Base-by-base conservation (phyloP, 2,113 vertebrate genomes). In the Oncorhynchus clarkii region DNA sequence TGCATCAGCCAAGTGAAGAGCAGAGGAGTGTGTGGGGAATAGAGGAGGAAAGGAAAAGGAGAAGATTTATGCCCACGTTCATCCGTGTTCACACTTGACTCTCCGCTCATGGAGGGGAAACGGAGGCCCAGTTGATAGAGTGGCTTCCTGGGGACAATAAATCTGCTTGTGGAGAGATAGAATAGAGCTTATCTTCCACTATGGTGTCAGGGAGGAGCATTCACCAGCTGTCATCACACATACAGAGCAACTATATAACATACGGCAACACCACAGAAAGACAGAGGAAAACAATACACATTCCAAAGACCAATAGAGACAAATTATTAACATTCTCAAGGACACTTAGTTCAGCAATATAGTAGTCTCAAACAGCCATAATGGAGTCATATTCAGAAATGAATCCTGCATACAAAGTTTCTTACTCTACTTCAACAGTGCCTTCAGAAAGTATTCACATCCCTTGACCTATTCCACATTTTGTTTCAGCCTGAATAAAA, bases 171-270 rank as follows among this genome's bases (percentile, higher is more conserved):
- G 77, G 45, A 71, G 76, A 74, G 88, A 87, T 84, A 83, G 82
- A 89, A 82, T 75, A 82, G 66, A 83, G 88, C 88, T 92, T 93
- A 92, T 93, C 92, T 89, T 81, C 77, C 77, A 71, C 77, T 62
- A 70, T 65, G 74, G 85, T 87, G 86, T 91, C 90, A 88, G 82
- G 85, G 74, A 78, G 70, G 71, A 79, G 83, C 84, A 70, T 86
- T 88, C 80, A 83, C 83, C 81, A 78, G 77, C 86, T 80, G 39
- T 45, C 87, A 90, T 91, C 86, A 26, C 66, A 76, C 77, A 81
- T 80, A 60, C 70, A 64, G 39, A 11, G 39, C 54, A 74, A 77
- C 78, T 82, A 82, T 78, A 83, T 81, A 75, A 77, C 76, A 51
- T 60, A 67, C 74, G 72, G 76, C 72, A 81, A 77, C 64, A 67